Base-by-base conservation (phyloP, 2,113 vertebrate genomes). In the Scomber colias region DNA sequence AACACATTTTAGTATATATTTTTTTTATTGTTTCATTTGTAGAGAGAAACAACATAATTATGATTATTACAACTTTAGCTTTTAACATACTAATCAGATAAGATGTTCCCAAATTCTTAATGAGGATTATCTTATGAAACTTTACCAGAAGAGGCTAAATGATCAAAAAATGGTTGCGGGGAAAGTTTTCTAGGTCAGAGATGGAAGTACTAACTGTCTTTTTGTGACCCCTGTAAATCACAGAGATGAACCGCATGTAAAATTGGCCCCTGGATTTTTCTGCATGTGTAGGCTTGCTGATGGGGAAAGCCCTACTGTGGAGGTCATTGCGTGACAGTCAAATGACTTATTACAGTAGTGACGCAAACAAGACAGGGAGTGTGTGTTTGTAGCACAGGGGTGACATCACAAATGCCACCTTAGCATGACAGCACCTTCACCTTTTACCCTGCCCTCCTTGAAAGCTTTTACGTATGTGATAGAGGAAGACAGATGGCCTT, bases 361-460 rank as follows among this genome's bases (percentile, higher is more conserved):
- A 89, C 67, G 73, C 78, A 86, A 62, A 24, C 3, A 8, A 17
- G n/a, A n/a, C 31, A 4, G 46, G 27, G 66, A 30, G 27, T 14
- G 40, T 53, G 64, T 54, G 53, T 80, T 46, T 51, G 55, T 51
- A 55, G 48, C 50, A 21, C 11, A 0, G 16, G 46, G 57, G 24
- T 40, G 74, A 82, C 84, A 55, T 85, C 85, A 85, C 21, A 1
- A 54, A 60, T 19, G 70, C 19, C 71, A 67, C 50, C 68, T 69
- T 77, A 61, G 79, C 14, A 71, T 30, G 50, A 35, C 24, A 15
- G 44, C 66, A 54, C 89, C 77, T 80, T 90, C 82, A 86, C 88
- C 87, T 69, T 11, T 17, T 24, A 46, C 66, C 76, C 76, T 9
- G 7, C 46, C 73, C 51, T 79, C 71, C 69, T 54, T 83, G 72